phyloP scores from a whole-genome alignment of 2,888 invertebrate species.

The Piscicola geometra region DNA sequence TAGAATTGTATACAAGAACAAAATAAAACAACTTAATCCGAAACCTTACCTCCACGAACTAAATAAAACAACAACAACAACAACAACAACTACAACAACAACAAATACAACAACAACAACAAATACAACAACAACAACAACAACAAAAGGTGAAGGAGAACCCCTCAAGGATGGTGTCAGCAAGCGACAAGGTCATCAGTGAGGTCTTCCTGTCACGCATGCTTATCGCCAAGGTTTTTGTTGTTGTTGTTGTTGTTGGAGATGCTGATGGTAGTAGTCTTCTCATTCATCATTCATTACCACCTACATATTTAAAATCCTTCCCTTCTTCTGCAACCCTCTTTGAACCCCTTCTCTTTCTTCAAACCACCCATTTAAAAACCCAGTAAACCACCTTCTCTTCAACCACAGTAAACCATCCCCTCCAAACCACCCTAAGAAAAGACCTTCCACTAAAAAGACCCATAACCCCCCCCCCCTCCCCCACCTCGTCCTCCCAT shows the following conservation, averaged over 20 bases:
- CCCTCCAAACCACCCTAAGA: no score
- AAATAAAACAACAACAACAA: background rate
- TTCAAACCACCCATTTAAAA: no score
- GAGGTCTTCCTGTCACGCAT: slow-evolving; percentile 96
- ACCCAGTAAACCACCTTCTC: no score
- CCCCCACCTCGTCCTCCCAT: background rate
- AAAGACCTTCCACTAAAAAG: no score
- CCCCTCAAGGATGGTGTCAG: background rate
- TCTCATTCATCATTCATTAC: no score
- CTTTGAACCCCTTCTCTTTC: no score
- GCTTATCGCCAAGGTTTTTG: slow-evolving; percentile 78
- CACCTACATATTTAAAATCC: slow-evolving; percentile 89
- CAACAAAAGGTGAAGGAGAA: background rate
- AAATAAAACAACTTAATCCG: no score
- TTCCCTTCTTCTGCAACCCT: slow-evolving; percentile 60
- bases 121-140: background rate
- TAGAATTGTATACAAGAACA: no score
- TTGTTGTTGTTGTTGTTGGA: no score
- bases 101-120: slow-evolving; percentile 3
- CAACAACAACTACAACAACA: background rate
- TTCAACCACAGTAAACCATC: no score
- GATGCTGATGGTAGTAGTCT: background rate
- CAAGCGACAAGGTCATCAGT: slow-evolving; percentile 69
- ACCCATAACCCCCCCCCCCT: background rate
- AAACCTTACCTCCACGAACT: slow-evolving; percentile 25